These are phyloP conservation scores for Lepetodrilus schrolli DNA, from an alignment of 2,888 invertebrate genomes.

Conservation along the genomic window DNA sequence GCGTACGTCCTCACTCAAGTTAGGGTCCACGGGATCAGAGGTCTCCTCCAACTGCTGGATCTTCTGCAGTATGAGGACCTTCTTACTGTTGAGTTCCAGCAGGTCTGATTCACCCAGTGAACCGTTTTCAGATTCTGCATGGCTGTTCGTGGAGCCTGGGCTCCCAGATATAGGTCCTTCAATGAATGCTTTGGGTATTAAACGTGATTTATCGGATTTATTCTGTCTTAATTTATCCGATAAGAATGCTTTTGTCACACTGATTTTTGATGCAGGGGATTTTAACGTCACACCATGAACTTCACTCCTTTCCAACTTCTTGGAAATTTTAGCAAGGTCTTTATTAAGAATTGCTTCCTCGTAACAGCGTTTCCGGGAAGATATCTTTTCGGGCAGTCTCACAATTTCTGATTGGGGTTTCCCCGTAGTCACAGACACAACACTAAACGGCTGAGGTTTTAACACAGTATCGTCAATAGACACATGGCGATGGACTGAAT, in stretches of 20 bases:
- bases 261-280: conserved; percentile 25
- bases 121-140: conserved; percentile 78
- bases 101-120: conserved; percentile 76
- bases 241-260: conserved; percentile 23
- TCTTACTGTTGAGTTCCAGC: conserved; percentile 69
- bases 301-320: conserved; percentile 37
- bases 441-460: conserved; percentile 28
- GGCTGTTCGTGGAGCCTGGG: conserved; percentile 62
- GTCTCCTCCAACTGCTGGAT: conserved; percentile 70
- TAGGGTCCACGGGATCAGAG: conserved; percentile 36
- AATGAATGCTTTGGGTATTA: conserved; percentile 24
- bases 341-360: conserved; percentile 49
- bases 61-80: conserved; percentile 70
- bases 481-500: conserved; percentile 18
- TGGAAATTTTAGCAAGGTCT: conserved; percentile 47
- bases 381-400: conserved; percentile 49
- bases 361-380: conserved; percentile 60
- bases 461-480: conserved; percentile 7
- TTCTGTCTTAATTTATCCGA: conserved; percentile 4
- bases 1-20: conserved; percentile 29
- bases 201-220: neutral
- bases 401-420: conserved; percentile 38
- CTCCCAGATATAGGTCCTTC: conserved; percentile 42
- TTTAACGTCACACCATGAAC: conserved; percentile 31
- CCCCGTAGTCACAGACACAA: conserved; percentile 41